Evolutionary conservation across 2,888 invertebrate species (phyloP), one percentile per base, ranked within the genome.

Genomic region (Lasioglossum villosulum): DNA sequence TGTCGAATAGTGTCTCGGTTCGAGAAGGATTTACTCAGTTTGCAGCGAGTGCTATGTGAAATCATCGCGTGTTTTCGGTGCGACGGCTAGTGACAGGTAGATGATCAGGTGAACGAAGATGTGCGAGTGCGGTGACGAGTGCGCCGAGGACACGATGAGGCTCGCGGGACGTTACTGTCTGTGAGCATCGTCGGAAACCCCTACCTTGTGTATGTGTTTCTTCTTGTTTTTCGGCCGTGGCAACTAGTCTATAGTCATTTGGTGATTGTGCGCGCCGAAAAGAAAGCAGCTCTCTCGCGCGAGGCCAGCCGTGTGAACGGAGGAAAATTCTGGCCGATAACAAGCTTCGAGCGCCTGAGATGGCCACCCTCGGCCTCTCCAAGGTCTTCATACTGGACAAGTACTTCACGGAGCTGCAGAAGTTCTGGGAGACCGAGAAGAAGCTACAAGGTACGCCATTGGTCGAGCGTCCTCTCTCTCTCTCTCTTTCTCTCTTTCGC

Each of bases 301-400:
- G 34, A n/a, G 37, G 68, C 16, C 45, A 73, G 87, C 14, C 14
- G 72, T 48, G 74, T 63, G 48, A 84, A 81, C 82, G 87, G 70
- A 88, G 80, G 88, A 86, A 90, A 91, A 92, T 91, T 90, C 90
- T 91, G 88, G 89, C 86, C 88, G 90, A 90, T 75, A 88, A 88
- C 80, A 88, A 90, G 90, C 83, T 84, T 59, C 87, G 88, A 91
- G 80, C 86, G 86, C 87, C 91, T 94, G 95, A 95, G 96, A 98
- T 98, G 98, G 98, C 98, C 97, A 98, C 98, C 96, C 97, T 98
- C 96, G 98, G 98, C 96, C 97, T 98, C 94, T 98, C 98, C 95
- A 99, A 99, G 96, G 98, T 98, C 96, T 99, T 98, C 97, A 99
- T 99, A 95, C 97, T 99, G 97, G 99, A 99, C 97, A 99, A 99